Conservation (phyloP, 2,888 invertebrate genomes). For the Tetragnatha montana region DNA sequence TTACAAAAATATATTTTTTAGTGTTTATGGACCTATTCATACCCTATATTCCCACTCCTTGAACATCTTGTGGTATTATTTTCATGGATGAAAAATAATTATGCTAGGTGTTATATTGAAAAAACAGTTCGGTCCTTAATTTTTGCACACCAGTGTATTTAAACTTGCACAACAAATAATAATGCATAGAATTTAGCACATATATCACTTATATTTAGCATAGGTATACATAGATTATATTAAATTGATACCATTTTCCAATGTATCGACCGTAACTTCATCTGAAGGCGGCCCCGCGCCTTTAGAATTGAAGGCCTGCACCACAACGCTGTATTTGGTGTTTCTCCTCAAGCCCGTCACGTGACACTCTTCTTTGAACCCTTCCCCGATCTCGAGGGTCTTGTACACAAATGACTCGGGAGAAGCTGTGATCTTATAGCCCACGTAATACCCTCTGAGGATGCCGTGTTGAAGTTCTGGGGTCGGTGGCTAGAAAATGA, state of each 20-base stretch:
- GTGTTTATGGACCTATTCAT: too few species aligned
- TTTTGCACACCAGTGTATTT: too few species aligned
- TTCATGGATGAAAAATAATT: too few species aligned
- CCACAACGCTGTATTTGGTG: slow-evolving; percentile 76
- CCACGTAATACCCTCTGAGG: slow-evolving; percentile 76
- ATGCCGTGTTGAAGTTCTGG: slow-evolving; percentile 75
- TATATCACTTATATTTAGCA: background rate
- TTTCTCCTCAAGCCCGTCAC: slow-evolving; percentile 70
- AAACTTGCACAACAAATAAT: background rate
- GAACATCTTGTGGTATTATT: too few species aligned
- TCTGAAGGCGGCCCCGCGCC: slow-evolving; percentile 76
- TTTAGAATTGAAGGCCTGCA: slow-evolving; percentile 76
- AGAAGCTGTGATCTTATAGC: slow-evolving; percentile 75
- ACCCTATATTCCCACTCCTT: too few species aligned
- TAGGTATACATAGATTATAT: background rate
- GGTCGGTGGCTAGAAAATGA: slow-evolving; percentile 74
- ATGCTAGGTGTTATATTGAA: too few species aligned
- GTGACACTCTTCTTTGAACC: slow-evolving; percentile 70
- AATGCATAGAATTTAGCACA: background rate
- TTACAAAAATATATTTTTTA: too few species aligned
- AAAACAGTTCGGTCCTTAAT: too few species aligned
- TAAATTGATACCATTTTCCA: slow-evolving; percentile 76
- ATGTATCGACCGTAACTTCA: slow-evolving; percentile 75
- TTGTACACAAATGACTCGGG: slow-evolving; percentile 75
- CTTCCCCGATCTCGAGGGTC: slow-evolving; percentile 73